Evolutionary conservation across 2,797 vertebrate species (phyloP).

Genomic region (Enteromius mattozi): DNA sequence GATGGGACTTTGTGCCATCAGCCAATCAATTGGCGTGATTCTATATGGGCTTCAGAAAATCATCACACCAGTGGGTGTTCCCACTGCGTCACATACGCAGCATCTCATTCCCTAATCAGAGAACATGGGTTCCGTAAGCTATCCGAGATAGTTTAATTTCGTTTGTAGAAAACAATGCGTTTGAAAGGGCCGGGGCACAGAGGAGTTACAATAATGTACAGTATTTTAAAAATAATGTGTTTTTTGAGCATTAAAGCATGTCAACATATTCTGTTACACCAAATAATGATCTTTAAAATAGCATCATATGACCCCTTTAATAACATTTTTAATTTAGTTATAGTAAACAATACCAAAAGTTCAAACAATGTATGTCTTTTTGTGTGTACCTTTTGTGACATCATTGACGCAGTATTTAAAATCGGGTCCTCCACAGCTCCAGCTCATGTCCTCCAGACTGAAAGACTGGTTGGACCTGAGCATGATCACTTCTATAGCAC

Average conservation of each 20-base stretch:
- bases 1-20: neutral
- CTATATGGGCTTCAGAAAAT: neutral
- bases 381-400: constrained; percentile 86
- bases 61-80: neutral
- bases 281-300: no score
- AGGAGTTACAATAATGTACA: no score
- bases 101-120: neutral
- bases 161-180: neutral
- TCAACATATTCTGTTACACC: no score
- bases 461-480: constrained; percentile 96
- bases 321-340: neutral
- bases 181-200: no score
- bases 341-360: neutral
- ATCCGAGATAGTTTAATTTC: no score
- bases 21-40: neutral
- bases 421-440: constrained; percentile 90
- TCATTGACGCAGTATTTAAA: constrained; percentile 92
- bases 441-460: constrained; percentile 93
- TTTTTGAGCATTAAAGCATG: no score
- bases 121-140: no score
- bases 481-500: constrained; percentile 98
- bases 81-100: neutral
- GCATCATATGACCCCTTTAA: no score
- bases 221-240: no score
- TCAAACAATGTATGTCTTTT: neutral